Percentiles rank a stretch among this genome's conserved stretches.
Evolutionary conservation across 2,797 vertebrate species (phyloP).

Genomic region (Remorina albescens): DNA sequence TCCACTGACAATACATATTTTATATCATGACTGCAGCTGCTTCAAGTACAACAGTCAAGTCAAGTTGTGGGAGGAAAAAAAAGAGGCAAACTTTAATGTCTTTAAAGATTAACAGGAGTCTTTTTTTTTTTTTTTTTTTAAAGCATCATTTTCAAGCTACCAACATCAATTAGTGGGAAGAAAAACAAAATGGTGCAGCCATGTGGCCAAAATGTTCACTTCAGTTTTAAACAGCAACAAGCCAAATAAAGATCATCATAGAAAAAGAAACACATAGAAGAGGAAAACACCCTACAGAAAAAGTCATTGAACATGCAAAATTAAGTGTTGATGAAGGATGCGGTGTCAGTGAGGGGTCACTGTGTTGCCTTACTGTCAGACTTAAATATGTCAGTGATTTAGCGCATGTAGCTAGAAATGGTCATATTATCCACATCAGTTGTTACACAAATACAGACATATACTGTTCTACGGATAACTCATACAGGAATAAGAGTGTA

Average conservation of each 20-base stretch:
- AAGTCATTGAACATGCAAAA: constrained; percentile 28
- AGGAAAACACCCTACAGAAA: constrained; percentile 31
- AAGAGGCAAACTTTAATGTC: constrained; percentile 78
- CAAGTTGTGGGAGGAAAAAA: constrained; percentile 58
- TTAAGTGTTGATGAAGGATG: not conserved
- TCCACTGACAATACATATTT: not conserved
- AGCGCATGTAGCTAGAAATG: not conserved
- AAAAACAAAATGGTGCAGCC: constrained; percentile 37
- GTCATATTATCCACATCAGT: not conserved
- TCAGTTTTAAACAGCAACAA: constrained; percentile 31
- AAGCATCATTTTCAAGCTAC: constrained; percentile 8
- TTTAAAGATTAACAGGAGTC: constrained; percentile 45
- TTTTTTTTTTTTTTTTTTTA: no score
- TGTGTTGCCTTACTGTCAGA: not conserved
- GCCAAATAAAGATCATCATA: constrained; percentile 37
- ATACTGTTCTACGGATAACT: constrained; percentile 3
- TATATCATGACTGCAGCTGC: no score
- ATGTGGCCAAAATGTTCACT: constrained; percentile 18
- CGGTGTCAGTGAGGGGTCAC: not conserved
- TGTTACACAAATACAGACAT: not conserved
- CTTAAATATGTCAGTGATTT: not conserved
- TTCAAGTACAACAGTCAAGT: constrained; percentile 11
- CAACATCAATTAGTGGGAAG: constrained; percentile 30
- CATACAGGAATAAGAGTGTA: not conserved
- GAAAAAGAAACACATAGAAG: constrained; percentile 12